These are phyloP conservation scores for Leucoraja ocellata DNA, from an alignment of 2,797 vertebrate species.

Conservation along the genomic window DNA sequence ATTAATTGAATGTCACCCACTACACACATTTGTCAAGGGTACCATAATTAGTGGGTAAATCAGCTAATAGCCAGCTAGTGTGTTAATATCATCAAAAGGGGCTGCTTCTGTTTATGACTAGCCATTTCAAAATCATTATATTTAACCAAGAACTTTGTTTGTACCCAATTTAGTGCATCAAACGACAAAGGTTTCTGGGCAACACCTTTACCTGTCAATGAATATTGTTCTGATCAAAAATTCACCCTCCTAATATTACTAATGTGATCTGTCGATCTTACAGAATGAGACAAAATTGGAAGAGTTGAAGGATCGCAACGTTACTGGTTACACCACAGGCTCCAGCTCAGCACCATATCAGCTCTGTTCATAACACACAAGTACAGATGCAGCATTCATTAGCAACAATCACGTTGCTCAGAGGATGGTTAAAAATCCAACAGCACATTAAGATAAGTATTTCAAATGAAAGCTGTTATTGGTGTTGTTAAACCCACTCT, in stretches of 20 bases:
- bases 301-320: background rate
- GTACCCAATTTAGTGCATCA: background rate
- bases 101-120: background rate
- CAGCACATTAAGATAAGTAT: background rate
- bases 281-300: background rate
- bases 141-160: slow-evolving; percentile 19
- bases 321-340: background rate
- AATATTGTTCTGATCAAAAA: background rate
- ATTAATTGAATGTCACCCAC: slow-evolving; percentile 85
- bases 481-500: background rate
- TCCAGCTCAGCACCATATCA: background rate
- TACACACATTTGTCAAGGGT: slow-evolving; percentile 65
- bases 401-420: background rate
- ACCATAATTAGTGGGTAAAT: slow-evolving; percentile 31
- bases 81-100: background rate
- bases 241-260: background rate
- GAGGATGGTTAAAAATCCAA: background rate
- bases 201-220: background rate
- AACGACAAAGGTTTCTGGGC: background rate
- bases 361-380: background rate
- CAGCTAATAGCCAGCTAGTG: slow-evolving; percentile 18
- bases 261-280: background rate
- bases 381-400: background rate
- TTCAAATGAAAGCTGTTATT: background rate
- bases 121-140: background rate